phyloP scores from a whole-genome alignment of 1,140 invertebrate genomes.

The Helicoverpa armigera region DNA sequence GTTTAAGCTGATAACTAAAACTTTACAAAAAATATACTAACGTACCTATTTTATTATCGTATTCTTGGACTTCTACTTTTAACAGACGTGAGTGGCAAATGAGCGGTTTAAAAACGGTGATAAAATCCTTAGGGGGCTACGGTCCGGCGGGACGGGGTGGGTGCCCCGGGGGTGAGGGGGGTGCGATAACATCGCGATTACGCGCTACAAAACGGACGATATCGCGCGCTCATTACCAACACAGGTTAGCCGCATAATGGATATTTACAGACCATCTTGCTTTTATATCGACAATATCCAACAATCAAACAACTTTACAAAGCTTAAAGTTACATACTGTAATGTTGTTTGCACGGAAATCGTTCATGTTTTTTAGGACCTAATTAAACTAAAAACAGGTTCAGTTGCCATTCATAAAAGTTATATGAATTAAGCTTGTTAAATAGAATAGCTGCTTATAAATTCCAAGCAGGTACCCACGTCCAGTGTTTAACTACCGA shows the following conservation, averaged over 20 bases:
- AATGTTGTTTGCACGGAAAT: background rate
- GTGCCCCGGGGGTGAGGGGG: slow-evolving; percentile 52
- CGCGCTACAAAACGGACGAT: slow-evolving; percentile 82
- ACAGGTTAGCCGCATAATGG: slow-evolving; percentile 71
- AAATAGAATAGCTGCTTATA: background rate
- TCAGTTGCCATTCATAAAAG: background rate
- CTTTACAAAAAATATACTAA: background rate
- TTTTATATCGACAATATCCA: slow-evolving; percentile 39
- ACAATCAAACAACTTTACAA: background rate
- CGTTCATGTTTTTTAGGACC: background rate
- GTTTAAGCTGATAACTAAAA: background rate
- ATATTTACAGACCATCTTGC: slow-evolving; percentile 65
- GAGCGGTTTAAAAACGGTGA: slow-evolving; percentile 45
- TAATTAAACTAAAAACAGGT: slow-evolving; percentile 21
- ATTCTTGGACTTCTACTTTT: slow-evolving; percentile 19
- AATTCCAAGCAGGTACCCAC: background rate
- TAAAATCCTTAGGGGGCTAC: slow-evolving; percentile 49
- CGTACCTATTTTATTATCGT: background rate
- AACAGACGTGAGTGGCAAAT: slow-evolving; percentile 45
- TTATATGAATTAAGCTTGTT: slow-evolving; percentile 2
- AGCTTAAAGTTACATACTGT: background rate
- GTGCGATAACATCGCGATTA: slow-evolving; percentile 81
- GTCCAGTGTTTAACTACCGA: slow-evolving; percentile 14
- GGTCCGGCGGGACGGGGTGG: slow-evolving; percentile 51
- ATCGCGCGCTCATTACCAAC: slow-evolving; percentile 76